Conservation (phyloP, 2,113 vertebrate species). For the Tachysurus vachellii region DNA sequence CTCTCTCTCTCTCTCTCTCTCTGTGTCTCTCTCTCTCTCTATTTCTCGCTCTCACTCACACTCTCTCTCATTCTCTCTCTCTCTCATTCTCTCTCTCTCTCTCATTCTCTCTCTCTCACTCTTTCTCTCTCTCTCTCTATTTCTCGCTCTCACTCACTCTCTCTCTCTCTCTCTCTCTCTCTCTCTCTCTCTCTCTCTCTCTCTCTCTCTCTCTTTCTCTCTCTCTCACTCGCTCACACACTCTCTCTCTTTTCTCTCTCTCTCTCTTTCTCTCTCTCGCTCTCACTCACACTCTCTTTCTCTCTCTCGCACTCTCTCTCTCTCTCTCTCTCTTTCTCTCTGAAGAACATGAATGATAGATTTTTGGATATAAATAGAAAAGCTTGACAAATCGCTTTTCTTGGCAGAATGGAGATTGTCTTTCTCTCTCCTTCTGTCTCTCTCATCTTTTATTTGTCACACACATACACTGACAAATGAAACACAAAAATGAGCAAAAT, state of each 20-base stretch:
- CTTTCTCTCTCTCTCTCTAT: too few species aligned
- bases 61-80: neutral
- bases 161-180: neutral
- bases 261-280: too few species aligned
- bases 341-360: constrained; percentile 33
- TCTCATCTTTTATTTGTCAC: constrained; percentile 26
- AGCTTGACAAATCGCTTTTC: constrained; percentile 30
- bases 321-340: neutral
- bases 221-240: too few species aligned
- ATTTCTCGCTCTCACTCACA: too few species aligned
- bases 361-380: constrained; percentile 43
- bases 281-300: too few species aligned
- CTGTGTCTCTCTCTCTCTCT: too few species aligned
- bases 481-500: constrained; percentile 8
- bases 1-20: neutral
- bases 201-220: too few species aligned
- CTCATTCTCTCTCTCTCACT: too few species aligned
- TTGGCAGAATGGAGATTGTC: constrained; percentile 11
- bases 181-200: constrained; percentile 1
- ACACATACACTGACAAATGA: constrained; percentile 16
- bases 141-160: too few species aligned
- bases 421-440: constrained; percentile 20
- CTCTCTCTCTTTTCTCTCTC: too few species aligned
- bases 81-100: neutral
- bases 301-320: neutral